Evolutionary conservation across 2,888 invertebrate genomes (phyloP), one percentile per base, ranked within the genome.

Genomic region (Malthinus seriepunctatus): DNA sequence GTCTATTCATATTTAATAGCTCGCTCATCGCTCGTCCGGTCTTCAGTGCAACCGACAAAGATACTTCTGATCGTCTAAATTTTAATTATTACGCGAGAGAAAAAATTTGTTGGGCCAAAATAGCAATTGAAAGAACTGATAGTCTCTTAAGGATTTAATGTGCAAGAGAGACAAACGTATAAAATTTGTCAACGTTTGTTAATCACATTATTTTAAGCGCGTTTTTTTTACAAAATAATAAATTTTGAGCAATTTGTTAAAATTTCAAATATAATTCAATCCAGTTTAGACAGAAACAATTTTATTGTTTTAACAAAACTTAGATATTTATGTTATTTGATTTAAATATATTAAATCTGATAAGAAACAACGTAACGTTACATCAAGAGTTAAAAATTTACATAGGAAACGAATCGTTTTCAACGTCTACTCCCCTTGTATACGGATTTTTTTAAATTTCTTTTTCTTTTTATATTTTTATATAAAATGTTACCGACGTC

Each of bases 221-320:
- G 14, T 42, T 9, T 42, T 5, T 14, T 15, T 14, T 42, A 42
- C 39, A 42, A 42, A 42, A 42, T 42, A 14, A 42, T 42, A 42
- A 63, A 66, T 63, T 62, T 73, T 73, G 73, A 74, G 72, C 74
- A 76, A 76, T 76, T 76, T 76, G 76, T 73, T 75, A 75, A 75
- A 73, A 67, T 71, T 70, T 71, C 72, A 67, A 65, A 71, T 67
- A 73, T 74, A 75, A 75, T 66, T 76, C 75, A 74, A 75, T 76
- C 76, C 68, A 69, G 68, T 71, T 70, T 70, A 34, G 60, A 56
- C 62, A 63, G 71, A 63, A 69, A 71, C 73, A 71, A 71, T 67
- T 68, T 72, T 71, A 72, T 74, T 73, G 75, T 74, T 76, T 23
- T 5, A 23, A 71, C 72, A 67, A 70, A 63, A 60, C 42, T 50